phyloP scores from a whole-genome alignment of 2,113 vertebrate species.

The Brachionichthys hirsutus region DNA sequence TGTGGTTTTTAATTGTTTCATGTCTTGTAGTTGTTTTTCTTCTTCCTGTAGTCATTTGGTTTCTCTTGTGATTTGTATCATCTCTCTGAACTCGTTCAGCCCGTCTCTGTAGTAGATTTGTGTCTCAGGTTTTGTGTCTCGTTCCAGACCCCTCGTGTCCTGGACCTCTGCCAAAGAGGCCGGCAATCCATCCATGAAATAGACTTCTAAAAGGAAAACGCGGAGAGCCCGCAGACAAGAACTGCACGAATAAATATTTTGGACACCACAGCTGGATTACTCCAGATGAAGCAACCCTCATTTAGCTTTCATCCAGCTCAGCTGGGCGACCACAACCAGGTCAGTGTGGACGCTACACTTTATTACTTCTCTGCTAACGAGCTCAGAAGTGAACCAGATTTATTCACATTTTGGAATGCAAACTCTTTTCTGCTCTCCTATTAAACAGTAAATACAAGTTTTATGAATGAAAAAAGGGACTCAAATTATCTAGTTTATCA shows the following conservation, averaged over 20 bases:
- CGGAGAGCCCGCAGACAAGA: constrained; percentile 2
- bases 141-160: neutral
- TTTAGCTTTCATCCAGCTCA: constrained; percentile 16
- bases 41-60: neutral
- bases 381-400: neutral
- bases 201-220: constrained; percentile 8
- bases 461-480: no score
- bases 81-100: no score
- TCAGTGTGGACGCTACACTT: constrained; percentile 12
- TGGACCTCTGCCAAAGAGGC: neutral
- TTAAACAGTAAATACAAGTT: neutral
- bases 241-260: neutral
- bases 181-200: neutral
- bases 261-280: constrained; percentile 8
- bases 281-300: constrained; percentile 7
- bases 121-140: neutral
- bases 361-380: constrained; percentile 6
- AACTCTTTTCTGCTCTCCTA: constrained; percentile 15
- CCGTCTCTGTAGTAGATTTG: neutral
- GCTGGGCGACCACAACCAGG: constrained; percentile 12
- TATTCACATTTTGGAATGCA: constrained; percentile 17
- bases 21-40: neutral
- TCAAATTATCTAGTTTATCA: neutral
- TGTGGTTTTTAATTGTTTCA: neutral
- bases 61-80: no score